Base-by-base conservation (phyloP, 2,888 invertebrate genomes). In the Adineta ricciae region DNA sequence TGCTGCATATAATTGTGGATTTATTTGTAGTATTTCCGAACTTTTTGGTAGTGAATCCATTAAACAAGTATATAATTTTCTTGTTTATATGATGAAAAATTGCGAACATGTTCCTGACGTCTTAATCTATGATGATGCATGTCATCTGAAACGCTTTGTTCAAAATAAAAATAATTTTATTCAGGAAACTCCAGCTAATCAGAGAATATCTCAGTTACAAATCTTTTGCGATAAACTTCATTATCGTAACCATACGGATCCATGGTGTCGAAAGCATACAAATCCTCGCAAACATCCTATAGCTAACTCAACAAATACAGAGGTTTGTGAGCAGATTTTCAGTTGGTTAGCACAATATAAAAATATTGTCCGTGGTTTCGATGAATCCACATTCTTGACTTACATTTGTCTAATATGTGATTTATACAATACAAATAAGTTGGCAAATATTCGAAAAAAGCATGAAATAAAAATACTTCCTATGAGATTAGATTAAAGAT, bases 61-160 rank as follows among this genome's bases (percentile, higher is more conserved):
- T 56, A 56, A n/a, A 21, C 56, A 56, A n/a, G 56, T 56, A n/a
- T 56, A 56, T 56, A 56, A 56, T 56, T 56, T 56, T 56, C n/a
- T 56, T n/a, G 56, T 56, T 56, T n/a, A 56, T 56, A 56, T 56
- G 21, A n/a, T n/a, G 46, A n/a, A n/a, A n/a, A 56, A n/a, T 56
- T 56, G 21, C n/a, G 56, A 56, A 56, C 21, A 56, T n/a, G 24
- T 56, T 21, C 56, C 56, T 21, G 56, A 56, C 4, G 56, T 56
- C 21, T 56, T 56, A 56, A 56, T 56, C 21, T 56, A 56, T n/a
- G 56, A 56, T n/a, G 56, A 56, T n/a, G 56, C 56, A n/a, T 56
- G 56, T n/a, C n/a, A 56, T 56, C n/a, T 56, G 24, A 56, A 56
- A 11, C 56, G 21, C 24, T 56, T 56, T 56, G 56, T 56, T n/a